Evolutionary conservation across 1,140 invertebrate genomes (phyloP).

Genomic region (Branchinecta lindahli): DNA sequence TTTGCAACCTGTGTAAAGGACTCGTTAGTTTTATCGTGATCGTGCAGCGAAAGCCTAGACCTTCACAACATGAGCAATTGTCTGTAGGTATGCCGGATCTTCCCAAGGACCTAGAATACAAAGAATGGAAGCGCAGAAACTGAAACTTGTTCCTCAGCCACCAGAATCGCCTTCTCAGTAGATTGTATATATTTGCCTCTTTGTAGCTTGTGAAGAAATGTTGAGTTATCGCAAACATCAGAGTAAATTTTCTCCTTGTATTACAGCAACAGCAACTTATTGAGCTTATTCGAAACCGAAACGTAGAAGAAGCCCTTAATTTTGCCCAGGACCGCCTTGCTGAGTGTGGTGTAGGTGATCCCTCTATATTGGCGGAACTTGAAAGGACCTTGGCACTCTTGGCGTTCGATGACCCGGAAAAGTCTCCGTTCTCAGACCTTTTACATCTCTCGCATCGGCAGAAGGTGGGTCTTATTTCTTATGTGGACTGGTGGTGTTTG

Average conservation of each 20-base stretch:
- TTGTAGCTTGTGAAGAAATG: too few relatives aligned
- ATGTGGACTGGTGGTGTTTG: slow-evolving; percentile 9
- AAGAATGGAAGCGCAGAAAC: too few relatives aligned
- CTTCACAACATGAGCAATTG: too few relatives aligned
- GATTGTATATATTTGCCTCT: too few relatives aligned
- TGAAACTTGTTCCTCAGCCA: too few relatives aligned
- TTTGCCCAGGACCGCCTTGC: slow-evolving; percentile 84
- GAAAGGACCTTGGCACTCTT: slow-evolving; percentile 75
- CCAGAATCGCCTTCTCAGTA: too few relatives aligned
- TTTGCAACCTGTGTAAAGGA: too few relatives aligned
- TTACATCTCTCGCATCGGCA: slow-evolving; percentile 81
- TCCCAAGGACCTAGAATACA: too few relatives aligned
- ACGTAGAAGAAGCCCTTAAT: slow-evolving; percentile 84
- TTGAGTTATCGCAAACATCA: too few relatives aligned
- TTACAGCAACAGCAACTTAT: slow-evolving; percentile 81
- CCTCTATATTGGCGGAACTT: slow-evolving; percentile 36
- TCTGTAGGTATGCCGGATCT: too few relatives aligned
- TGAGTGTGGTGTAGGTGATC: slow-evolving; percentile 78
- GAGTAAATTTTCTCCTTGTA: slow-evolving; percentile 12
- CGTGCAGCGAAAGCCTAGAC: too few relatives aligned
- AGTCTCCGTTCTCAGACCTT: slow-evolving; percentile 86
- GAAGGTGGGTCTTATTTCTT: slow-evolving; percentile 45
- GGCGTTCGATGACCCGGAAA: slow-evolving; percentile 90
- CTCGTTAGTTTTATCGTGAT: too few relatives aligned
- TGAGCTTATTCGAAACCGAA: slow-evolving; percentile 73